Base-by-base conservation (phyloP, 2,113 vertebrate species). In the Bubo blakistoni region DNA sequence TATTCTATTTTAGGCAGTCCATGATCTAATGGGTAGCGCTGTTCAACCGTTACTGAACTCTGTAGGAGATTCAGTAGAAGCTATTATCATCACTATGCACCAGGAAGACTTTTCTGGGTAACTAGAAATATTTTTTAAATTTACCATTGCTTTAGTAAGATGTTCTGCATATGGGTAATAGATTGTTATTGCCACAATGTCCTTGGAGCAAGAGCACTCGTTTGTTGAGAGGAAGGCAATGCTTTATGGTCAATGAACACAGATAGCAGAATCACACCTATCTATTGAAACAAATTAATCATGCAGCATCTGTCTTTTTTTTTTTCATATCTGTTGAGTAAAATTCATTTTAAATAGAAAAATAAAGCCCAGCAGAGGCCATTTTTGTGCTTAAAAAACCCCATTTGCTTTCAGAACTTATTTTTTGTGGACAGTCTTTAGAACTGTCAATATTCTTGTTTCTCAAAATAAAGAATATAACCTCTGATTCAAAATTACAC, bases 31-130 rank as follows among this genome's bases (percentile, higher is more conserved):
- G 99, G 98, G 97, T 92, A 98, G 90, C 34, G 99, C 99, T 7
- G 97, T 99, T 74, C 99, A 99, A 86, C 99, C 99, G 3, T 98
- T 99, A 7, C 98, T 99, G 82, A 99, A 98, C 96, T 99, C 99
- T 2, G 99, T 99, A 47, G 98, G 98, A 15, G 99, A 99, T 95
- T 99, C 99, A 24, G 98, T 99, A 40, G 99, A 99, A 95, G 99
- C 99, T 95, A 99, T 99, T 96, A 99, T 99, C 97, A 99, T 99
- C 97, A 99, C 99, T 3, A 98, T 99, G 97, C 99, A 99, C 91
- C 99, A 99, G 82, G 99, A 99, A 94, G 99, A 99, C 94, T 99
- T 99, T 94, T 99, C 99, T 91, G 99, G 99, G 99, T 99, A 97
- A 98, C 87, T 84, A 77, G 74, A 94, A 70, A 55, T 81, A 79